phyloP scores from a whole-genome alignment of 2,113 vertebrate species.

The Cephalopterus ornatus region DNA sequence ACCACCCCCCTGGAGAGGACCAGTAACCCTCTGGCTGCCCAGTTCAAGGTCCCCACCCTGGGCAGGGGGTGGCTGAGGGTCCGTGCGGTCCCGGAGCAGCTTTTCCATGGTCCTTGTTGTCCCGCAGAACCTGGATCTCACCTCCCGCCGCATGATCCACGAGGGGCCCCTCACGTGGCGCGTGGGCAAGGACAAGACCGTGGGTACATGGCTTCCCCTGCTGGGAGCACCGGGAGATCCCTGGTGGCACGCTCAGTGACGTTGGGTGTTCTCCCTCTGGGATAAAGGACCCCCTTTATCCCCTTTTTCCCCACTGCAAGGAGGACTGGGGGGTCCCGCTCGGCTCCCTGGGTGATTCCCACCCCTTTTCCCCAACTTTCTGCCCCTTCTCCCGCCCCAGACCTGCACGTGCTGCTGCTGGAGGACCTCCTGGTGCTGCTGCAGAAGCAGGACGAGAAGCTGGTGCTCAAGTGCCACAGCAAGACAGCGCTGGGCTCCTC shows the following conservation, averaged over 20 bases:
- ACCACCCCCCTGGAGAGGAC: slow-evolving; percentile 77
- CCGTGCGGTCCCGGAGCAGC: accelerated
- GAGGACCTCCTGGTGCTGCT: slow-evolving; percentile 89
- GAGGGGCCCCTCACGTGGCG: too few species aligned
- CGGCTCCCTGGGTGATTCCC: background rate
- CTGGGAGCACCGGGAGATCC: too few species aligned
- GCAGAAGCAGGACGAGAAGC: slow-evolving; percentile 86
- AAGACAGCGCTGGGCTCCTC: slow-evolving; percentile 53
- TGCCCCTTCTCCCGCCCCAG: slow-evolving; percentile 49
- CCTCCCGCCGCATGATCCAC: too few species aligned
- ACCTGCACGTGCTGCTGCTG: slow-evolving; percentile 89
- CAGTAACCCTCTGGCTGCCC: slow-evolving; percentile 77
- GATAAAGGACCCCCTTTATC: background rate
- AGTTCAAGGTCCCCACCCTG: slow-evolving; percentile 81
- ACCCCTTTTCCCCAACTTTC: too few species aligned
- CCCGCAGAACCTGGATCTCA: too few species aligned
- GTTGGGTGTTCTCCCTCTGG: accelerated
- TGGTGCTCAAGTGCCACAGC: slow-evolving; percentile 86
- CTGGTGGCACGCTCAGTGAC: background rate
- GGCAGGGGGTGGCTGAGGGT: accelerated
- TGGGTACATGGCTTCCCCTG: too few species aligned
- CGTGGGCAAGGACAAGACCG: too few species aligned
- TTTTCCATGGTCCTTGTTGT: background rate
- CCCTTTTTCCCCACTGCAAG: background rate
- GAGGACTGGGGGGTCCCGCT: background rate